Base-by-base conservation (phyloP, 2,797 vertebrate genomes). In the Myotis myotis region DNA sequence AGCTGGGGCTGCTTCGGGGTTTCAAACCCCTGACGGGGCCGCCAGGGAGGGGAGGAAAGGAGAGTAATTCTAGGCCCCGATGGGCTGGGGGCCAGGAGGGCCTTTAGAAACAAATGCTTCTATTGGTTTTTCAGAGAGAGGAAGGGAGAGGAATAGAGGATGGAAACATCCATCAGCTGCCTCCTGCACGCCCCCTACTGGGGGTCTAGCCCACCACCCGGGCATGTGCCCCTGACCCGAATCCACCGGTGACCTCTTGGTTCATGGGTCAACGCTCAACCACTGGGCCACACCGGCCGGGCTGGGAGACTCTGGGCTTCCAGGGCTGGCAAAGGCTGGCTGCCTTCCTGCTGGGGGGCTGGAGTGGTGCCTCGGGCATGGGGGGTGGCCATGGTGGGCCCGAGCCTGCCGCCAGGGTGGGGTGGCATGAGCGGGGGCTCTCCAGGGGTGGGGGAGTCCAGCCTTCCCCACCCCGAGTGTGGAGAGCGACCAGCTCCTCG, bases 21-120 rank as follows among this genome's bases (percentile, higher is more conserved):
- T 97, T 96, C 64, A 85, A 55, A 76, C 33, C 78, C 60, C 55
- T 84, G 44, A 83, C 25, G 33, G 25, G 53, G 71, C 44, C 83
- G 5, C 66, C 5, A 30, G 70, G 6, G 62, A 33, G 28, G 15
- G 60, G 10, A 80, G 25, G 38, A 25, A 81, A 28, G 8, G 20
- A 57, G 17, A 20, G 12, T 68, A 16, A 13, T 80, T 91, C 55
- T 41, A 64, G 60, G 66, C 8, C 38, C 15, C 5, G 17, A 11
- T 22, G 19, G 33, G 20, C 10, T 85, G 10, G 44, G 30, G 4
- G 6, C 33, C 49, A 47, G 60, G 60, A 38, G 71, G 17, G 49
- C 1, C 16, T 51, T 6, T 51, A 51, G 5, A 51, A 51, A 6
- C 16, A 51, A 51, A 51, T 17, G 49, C 49, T 51, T 17, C 5